These are phyloP conservation scores for Coptodon rendalli DNA, from an alignment of 2,113 vertebrate genomes.

Conservation along the genomic window DNA sequence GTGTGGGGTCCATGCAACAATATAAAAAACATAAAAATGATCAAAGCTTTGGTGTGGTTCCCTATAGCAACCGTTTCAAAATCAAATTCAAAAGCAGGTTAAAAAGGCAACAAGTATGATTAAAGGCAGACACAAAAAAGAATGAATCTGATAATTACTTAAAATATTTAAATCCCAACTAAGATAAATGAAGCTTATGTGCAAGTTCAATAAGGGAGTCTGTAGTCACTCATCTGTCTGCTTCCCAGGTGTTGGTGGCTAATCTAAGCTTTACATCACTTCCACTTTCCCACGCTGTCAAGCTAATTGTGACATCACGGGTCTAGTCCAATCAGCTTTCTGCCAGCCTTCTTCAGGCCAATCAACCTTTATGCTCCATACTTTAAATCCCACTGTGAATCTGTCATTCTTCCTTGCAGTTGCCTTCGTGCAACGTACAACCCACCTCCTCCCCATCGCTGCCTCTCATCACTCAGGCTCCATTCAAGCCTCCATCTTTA, in stretches of 20 bases:
- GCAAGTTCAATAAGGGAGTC: neutral
- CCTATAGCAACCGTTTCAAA: neutral
- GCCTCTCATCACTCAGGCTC: neutral
- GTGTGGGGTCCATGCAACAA: neutral
- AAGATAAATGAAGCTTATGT: neutral
- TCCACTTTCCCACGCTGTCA: neutral
- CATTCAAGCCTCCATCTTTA: neutral
- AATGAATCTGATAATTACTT: neutral
- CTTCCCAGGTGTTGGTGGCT: neutral
- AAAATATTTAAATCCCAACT: neutral
- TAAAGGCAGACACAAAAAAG: neutral
- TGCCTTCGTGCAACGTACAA: neutral
- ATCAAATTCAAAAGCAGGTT: neutral
- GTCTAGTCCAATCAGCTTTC: neutral
- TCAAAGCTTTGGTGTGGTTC: neutral
- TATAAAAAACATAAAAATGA: neutral
- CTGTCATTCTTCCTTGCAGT: neutral
- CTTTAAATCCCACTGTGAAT: neutral
- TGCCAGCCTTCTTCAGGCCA: neutral
- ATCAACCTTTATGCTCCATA: neutral
- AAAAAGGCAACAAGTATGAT: neutral
- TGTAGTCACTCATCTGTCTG: neutral
- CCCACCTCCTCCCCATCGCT: neutral
- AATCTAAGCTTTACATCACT: neutral
- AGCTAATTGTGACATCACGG: neutral